Percentiles rank a stretch among this genome's conserved stretches.
Conservation (phyloP, 2,888 invertebrate species). For the Slavum lentiscoides region DNA sequence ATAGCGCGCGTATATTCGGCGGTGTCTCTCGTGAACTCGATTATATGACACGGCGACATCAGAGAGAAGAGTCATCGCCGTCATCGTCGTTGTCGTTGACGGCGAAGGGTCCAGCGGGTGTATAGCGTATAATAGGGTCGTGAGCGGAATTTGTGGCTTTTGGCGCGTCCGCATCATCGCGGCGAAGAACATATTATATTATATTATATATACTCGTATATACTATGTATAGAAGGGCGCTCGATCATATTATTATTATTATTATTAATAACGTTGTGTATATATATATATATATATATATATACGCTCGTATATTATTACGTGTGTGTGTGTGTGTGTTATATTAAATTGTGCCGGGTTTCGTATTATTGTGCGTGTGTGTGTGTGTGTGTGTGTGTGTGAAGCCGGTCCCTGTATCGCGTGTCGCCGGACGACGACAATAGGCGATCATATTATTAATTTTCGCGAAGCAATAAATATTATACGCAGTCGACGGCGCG, state of each 20-base stretch:
- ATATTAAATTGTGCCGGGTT: background rate
- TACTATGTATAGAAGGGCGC: too few species aligned
- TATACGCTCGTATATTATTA: background rate
- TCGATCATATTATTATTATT: background rate
- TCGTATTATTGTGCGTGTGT: background rate
- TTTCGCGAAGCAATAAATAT: constrained; percentile 1
- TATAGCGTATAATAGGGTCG: background rate
- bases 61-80: background rate
- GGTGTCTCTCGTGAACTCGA: background rate
- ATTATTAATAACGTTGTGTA: background rate
- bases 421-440: background rate
- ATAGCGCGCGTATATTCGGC: background rate
- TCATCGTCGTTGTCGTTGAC: background rate
- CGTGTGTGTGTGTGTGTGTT: background rate
- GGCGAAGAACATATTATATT: background rate
- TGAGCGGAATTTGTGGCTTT: background rate
- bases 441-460: background rate
- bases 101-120: background rate
- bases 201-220: background rate
- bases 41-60: background rate
- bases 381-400: background rate
- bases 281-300: background rate
- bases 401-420: background rate
- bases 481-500: background rate
- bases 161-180: background rate